Conservation (phyloP, 2,797 vertebrate species). For the Onychomys torridus region DNA sequence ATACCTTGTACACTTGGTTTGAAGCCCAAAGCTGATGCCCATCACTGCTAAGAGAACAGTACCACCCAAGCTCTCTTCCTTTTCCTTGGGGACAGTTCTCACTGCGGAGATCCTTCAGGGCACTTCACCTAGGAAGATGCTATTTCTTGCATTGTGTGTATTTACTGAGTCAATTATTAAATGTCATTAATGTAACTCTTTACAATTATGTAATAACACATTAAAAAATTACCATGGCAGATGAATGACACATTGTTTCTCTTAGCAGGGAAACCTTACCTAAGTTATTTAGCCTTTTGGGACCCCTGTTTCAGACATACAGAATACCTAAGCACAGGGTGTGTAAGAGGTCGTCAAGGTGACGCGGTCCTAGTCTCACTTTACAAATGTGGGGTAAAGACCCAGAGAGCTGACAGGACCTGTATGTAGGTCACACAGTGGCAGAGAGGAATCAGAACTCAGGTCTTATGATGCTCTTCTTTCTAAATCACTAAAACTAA, state of each 20-base stretch:
- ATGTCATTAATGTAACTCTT: not conserved
- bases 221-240: not conserved
- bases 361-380: not conserved
- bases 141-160: not conserved
- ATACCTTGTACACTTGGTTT: not conserved
- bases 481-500: constrained; percentile 41
- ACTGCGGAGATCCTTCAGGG: not conserved
- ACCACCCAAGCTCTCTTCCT: not conserved
- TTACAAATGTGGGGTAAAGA: not conserved
- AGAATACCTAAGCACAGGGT: not conserved
- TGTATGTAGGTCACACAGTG: not conserved
- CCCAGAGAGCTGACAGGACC: not conserved
- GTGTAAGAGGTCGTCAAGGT: not conserved
- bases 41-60: not conserved
- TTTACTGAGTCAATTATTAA: not conserved
- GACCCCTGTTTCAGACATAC: not conserved
- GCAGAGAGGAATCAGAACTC: not conserved
- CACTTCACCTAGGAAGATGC: not conserved
- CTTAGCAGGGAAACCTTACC: not conserved
- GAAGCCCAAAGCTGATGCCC: not conserved
- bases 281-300: not conserved
- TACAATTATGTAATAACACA: not conserved
- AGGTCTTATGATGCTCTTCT: not conserved
- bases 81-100: not conserved
- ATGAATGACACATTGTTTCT: not conserved